Base-by-base conservation (phyloP, 2,888 invertebrate species). In the Brachynemurus nebulosus region DNA sequence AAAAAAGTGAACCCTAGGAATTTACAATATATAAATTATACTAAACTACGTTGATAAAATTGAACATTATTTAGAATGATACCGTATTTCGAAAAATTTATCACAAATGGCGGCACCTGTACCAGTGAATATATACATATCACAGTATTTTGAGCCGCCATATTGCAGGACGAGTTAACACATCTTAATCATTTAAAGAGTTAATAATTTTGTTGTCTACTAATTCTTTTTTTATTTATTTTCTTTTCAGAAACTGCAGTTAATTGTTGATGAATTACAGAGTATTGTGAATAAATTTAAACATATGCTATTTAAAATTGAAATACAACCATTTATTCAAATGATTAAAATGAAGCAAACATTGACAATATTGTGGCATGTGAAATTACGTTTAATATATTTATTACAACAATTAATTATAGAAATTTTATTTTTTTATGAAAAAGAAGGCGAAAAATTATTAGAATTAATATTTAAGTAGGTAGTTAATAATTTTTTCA, bases 391-490 rank as follows among this genome's bases (percentile, higher is more conserved):
- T 52, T 63, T 76, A 59, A 61, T 70, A 47, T 76, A 71, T 57
- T 63, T 71, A 37, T 59, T 74, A 40, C 65, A 69, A 45, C 68
- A 67, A 40, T 65, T 76, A n/a, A 68, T 76, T 40, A 59, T 58
- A 18, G 70, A 72, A 23, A 70, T 73, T 52, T 68, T 69, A 8
- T 70, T 69, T 54, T 57, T 75, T 19, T 74, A 71, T 55, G 65
- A 74, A 52, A 71, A 74, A 56, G 74, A 72, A 52, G 69, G 72
- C 1, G 70, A 75, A 53, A 69, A 69, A 55, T 63, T 74, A 57
- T 65, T 75, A 35, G 68, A 69, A 54, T 66, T 72, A 35, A 70
- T 69, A 52, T 64, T 76, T 51, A 70, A 68, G 76, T 75, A 60
- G 63, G 59, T 38, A 4, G 9, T 30, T 9, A 23, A 23, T 23